Conservation (phyloP, 1,140 invertebrate genomes). For the Augochlora pura region DNA sequence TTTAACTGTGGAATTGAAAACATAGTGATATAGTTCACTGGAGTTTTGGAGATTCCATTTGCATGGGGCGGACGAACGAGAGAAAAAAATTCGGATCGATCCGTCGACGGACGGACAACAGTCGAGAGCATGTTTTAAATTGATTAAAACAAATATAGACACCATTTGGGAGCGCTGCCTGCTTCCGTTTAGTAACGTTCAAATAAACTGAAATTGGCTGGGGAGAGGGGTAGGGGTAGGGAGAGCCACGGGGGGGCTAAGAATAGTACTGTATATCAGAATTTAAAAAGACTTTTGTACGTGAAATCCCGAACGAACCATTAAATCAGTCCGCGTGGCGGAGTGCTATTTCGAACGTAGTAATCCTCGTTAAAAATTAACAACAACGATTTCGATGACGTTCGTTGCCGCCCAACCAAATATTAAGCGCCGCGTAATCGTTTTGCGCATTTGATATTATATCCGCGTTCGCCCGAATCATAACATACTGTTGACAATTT, state of each 20-base stretch:
- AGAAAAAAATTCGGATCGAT: too few species aligned
- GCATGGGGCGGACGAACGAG: not conserved
- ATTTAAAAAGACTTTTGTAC: conserved; percentile 21
- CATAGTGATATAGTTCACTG: too few species aligned
- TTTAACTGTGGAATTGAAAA: too few species aligned
- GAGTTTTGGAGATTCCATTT: too few species aligned
- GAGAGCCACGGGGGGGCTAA: conserved; percentile 9
- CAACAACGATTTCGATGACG: not conserved
- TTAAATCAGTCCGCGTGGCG: not conserved
- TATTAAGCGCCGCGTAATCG: not conserved
- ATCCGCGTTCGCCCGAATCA: too few species aligned
- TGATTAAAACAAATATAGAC: conserved; percentile 41
- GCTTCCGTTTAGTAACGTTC: conserved; percentile 32
- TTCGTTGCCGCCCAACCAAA: not conserved
- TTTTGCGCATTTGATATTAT: too few species aligned
- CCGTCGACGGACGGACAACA: conserved; percentile 6
- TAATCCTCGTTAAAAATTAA: conserved; percentile 1
- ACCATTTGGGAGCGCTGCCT: conserved; percentile 30
- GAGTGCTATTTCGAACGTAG: not conserved
- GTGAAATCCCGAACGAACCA: not conserved
- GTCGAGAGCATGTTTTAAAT: conserved; percentile 29
- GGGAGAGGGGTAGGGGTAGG: too few species aligned
- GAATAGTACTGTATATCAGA: conserved; percentile 32
- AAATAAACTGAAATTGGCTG: conserved; percentile 36
- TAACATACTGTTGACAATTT: not conserved